Conservation (phyloP, 2,888 invertebrate species). For the Cistogaster globosa region DNA sequence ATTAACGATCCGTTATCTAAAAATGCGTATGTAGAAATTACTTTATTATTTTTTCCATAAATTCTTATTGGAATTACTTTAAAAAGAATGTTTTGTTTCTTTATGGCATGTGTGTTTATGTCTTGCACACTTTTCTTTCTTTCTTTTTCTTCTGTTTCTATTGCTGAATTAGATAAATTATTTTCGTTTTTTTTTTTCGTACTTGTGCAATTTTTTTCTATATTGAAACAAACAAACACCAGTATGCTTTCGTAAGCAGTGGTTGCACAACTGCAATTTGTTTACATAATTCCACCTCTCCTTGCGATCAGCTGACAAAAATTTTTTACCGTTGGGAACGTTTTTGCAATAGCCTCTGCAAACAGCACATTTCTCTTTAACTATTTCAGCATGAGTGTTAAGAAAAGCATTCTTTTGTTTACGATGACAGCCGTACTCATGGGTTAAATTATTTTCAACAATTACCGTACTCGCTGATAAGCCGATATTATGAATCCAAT, state of each 20-base stretch:
- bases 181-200: too few relatives aligned
- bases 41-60: slow-evolving; percentile 39
- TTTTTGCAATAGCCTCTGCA: slow-evolving; percentile 48
- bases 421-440: not conserved
- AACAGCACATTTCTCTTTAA: slow-evolving; percentile 42
- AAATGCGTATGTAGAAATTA: slow-evolving; percentile 69
- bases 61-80: slow-evolving; percentile 50
- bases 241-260: slow-evolving; percentile 51
- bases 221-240: slow-evolving; percentile 46
- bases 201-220: not conserved
- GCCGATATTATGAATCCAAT: slow-evolving; percentile 56
- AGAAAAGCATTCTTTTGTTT: slow-evolving; percentile 34
- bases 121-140: not conserved
- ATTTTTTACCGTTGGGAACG: slow-evolving; percentile 41
- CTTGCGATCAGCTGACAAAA: slow-evolving; percentile 50
- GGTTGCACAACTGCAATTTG: slow-evolving; percentile 37
- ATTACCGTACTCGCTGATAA: slow-evolving; percentile 51
- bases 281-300: slow-evolving; percentile 58
- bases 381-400: slow-evolving; percentile 25
- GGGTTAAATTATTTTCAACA: slow-evolving; percentile 16
- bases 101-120: slow-evolving; percentile 1
- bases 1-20: slow-evolving; percentile 70
- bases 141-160: slow-evolving; percentile 2
- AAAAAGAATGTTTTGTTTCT: not conserved
- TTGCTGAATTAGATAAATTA: not conserved